phyloP scores from a whole-genome alignment of 2,888 invertebrate species.

The Eudasyphora cyanicolor region DNA sequence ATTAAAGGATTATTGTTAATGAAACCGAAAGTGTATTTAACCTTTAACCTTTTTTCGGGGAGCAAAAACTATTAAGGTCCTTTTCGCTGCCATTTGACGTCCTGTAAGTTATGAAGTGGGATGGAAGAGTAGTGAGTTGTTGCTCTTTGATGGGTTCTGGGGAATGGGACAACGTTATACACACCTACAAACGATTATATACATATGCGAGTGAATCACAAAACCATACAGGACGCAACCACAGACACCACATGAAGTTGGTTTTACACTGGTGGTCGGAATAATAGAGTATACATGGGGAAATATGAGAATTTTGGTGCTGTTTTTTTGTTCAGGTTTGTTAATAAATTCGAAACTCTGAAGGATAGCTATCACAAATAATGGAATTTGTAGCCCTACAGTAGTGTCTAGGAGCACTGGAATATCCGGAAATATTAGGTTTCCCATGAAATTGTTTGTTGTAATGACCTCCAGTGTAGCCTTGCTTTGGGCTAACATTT shows the following conservation, averaged over 20 bases:
- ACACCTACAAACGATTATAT: background rate
- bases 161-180: background rate
- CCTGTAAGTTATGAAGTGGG: background rate
- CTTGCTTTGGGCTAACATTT: too few relatives aligned
- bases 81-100: background rate
- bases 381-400: too few relatives aligned
- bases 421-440: too few relatives aligned
- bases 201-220: background rate
- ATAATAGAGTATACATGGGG: background rate
- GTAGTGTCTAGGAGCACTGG: too few relatives aligned
- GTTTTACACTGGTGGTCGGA: background rate
- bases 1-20: slow-evolving; percentile 10
- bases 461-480: background rate
- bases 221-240: background rate
- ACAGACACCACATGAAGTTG: background rate
- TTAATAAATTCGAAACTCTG: too few relatives aligned
- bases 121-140: slow-evolving; percentile 1
- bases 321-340: background rate
- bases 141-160: background rate
- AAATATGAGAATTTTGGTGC: background rate
- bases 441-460: too few relatives aligned
- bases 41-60: slow-evolving; percentile 5
- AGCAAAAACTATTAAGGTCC: background rate
- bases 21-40: slow-evolving; percentile 9
- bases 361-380: too few relatives aligned